Evolutionary conservation across 2,113 vertebrate genomes (phyloP), one percentile per base, ranked within the genome.

Genomic region (Serinus canaria): DNA sequence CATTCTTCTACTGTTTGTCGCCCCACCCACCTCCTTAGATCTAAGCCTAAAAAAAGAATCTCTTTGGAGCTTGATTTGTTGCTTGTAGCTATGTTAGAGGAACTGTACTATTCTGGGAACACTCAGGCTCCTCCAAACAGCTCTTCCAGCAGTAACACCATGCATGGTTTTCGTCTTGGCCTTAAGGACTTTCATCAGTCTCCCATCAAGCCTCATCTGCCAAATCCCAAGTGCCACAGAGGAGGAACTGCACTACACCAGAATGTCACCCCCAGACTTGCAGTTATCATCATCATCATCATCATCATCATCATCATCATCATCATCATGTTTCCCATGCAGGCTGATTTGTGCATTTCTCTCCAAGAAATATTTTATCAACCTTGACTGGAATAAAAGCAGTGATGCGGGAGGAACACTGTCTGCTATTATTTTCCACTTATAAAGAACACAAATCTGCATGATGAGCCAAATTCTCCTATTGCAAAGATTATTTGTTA

Each of bases 361-460:
- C 31, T 47, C 78, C 27, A 43, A 79, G 52, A 92, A 76, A 79
- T 79, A 79, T 75, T 92, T 91, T 50, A 46, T 74, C 70, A 69
- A 3, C 30, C 27, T 77, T 76, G 63, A 63, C 78, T 83, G 46
- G 50, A 84, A 33, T 52, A 58, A 92, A 90, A 90, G 13, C 35
- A 44, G 39, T 62, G 70, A 60, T 70, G 85, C 8, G 31, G 3
- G 3, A 28, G 19, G 39, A 73, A 89, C 52, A 79, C 44, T 55
- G 15, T 46, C 58, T 58, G 59, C 62, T 76, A 20, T 50, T 80
- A 62, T 91, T 84, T 89, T 87, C 58, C 56, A 35, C 47, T 90
- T 91, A 43, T 11, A 77, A 91, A 83, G 67, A 79, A 59, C 33
- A 76, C 50, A 87, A 85, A 95, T 92, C 75, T 83, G 59, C 53